Evolutionary conservation across 53 echinoderm and acorn worm species (phyloP).

Genomic region (Zoroaster sp.): DNA sequence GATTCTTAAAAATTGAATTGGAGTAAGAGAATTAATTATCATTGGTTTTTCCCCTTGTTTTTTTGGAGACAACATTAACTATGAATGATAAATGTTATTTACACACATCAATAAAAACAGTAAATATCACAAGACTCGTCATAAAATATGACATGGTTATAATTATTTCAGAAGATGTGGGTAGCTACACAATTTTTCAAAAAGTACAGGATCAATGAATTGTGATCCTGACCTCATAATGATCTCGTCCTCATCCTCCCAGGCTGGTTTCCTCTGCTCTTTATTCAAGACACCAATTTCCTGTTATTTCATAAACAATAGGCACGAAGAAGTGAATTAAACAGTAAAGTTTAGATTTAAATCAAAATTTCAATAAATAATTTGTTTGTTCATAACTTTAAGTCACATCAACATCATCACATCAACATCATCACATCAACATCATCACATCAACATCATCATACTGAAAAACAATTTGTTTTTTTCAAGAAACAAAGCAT

Average conservation of each 20-base stretch:
- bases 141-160: no score
- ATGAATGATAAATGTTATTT: not conserved
- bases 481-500: no score
- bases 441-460: not conserved
- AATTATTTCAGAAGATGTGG: no score
- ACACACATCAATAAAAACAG: no score
- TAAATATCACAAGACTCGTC: no score
- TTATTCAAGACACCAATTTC: constrained; percentile 55
- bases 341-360: not conserved
- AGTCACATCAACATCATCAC: not conserved
- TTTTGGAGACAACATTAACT: not conserved
- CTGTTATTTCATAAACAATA: not conserved
- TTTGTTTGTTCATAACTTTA: not conserved
- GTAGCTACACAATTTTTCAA: no score
- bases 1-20: not conserved
- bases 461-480: no score
- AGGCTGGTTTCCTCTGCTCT: constrained; percentile 77
- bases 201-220: no score
- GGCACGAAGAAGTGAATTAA: no score
- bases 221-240: not conserved
- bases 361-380: not conserved
- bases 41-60: no score
- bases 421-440: not conserved
- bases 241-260: constrained; percentile 90
- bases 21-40: no score